Conservation (phyloP, 2,888 invertebrate genomes). For the Carcina quercana region DNA sequence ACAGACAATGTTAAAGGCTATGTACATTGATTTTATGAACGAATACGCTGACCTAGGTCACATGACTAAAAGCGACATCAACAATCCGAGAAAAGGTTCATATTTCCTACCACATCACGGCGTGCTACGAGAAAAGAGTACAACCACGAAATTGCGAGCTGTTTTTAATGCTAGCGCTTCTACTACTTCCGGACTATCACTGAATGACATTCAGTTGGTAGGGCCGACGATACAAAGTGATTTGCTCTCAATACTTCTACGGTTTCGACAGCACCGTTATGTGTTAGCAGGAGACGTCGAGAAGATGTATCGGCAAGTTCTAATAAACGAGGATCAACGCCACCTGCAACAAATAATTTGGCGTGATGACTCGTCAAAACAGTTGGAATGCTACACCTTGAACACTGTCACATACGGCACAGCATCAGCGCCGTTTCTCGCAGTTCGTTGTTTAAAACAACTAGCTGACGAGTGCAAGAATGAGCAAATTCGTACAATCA, state of each 20-base stretch:
- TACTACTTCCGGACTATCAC: slow-evolving; percentile 6
- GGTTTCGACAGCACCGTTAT: slow-evolving; percentile 9
- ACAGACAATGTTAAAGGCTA: neutral
- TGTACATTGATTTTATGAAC: neutral
- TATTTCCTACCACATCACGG: slow-evolving; percentile 15
- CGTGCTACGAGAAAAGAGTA: slow-evolving; percentile 12
- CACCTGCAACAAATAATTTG: slow-evolving; percentile 8
- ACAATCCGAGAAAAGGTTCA: too few relatives aligned
- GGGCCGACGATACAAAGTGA: slow-evolving; percentile 9
- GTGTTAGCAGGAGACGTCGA: slow-evolving; percentile 13
- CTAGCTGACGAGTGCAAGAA: too few relatives aligned
- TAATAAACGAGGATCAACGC: neutral
- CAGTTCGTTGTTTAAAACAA: slow-evolving; percentile 19
- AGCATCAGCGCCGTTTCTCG: slow-evolving; percentile 22
- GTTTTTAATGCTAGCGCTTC: slow-evolving; percentile 14
- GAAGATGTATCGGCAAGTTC: slow-evolving; percentile 14
- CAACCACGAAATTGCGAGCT: slow-evolving; percentile 14
- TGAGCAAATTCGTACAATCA: slow-evolving; percentile 11
- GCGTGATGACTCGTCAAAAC: slow-evolving; percentile 10
- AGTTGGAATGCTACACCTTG: slow-evolving; percentile 9
- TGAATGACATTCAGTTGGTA: slow-evolving; percentile 11
- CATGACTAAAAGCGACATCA: neutral
- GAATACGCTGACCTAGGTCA: slow-evolving; percentile 2
- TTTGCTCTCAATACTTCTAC: slow-evolving; percentile 7
- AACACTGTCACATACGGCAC: slow-evolving; percentile 20